Evolutionary conservation across 2,113 vertebrate genomes (phyloP), one percentile per base, ranked within the genome.

Genomic region (Archilochus colubris): DNA sequence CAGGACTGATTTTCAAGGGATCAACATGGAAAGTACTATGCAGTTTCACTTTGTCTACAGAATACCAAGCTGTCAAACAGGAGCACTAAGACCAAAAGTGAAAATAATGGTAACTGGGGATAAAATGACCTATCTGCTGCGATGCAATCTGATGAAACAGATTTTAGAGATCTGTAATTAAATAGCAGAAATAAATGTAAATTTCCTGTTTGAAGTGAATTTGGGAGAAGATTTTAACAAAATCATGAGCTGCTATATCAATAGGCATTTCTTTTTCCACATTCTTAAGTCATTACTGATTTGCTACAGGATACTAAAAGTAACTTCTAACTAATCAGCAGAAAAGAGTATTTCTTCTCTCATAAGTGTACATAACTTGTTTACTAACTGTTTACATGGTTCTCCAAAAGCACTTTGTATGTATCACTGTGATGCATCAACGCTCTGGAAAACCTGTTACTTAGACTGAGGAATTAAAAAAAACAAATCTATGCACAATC

Each of bases 71-170:
- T 85, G 18, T 54, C 19, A 36, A 61, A 46, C 12, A 72, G 16
- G 11, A 13, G 68, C 16, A 36, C 12, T 12, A 59, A 54, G 40
- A 48, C 4, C 8, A 51, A 43, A 82, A 85, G 9, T 38, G 36
- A 38, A 38, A 38, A 38, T 9, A 38, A 38, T 38, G 78, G 4
- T 38, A 25, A 66, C 20, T 50, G 40, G 55, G 55, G 24, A 15
- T 3, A 59, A 70, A 75, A 59, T 23, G 3, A 3, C 0, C 0
- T 14, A 28, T 43, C 8, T 86, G 10, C 38, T 70, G 24, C 43
- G 43, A 23, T 40, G 12, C 3, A 81, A 17, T 64, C 40, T 67
- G 46, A 58, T n/a, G 36, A 38, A 57, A 68, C 6, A 2, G 55
- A 53, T 63, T 78, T 23, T 20, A 83, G 70, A 10, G 9, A 70